A percentile compares a stretch with the other conserved stretches of the same genome.
These are phyloP conservation scores for Macrostomum lignano DNA, from an alignment of 1,140 invertebrate species.

Conservation along the genomic window DNA sequence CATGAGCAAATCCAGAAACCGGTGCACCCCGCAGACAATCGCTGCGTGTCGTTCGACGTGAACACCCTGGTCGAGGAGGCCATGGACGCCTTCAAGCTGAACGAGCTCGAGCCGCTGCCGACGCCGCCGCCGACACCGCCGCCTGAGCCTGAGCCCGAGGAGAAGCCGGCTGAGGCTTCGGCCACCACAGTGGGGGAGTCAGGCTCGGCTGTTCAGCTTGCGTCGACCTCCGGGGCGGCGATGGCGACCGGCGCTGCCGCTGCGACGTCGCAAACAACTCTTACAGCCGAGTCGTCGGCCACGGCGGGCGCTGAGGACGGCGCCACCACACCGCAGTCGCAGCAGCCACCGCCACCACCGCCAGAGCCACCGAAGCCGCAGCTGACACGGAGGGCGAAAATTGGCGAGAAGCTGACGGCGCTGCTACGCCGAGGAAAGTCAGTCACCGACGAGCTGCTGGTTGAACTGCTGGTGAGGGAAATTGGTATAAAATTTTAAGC, in stretches of 20 bases:
- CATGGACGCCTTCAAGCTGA: slow-evolving; percentile 17
- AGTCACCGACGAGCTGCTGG: slow-evolving; percentile 18
- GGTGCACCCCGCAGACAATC: too few species aligned
- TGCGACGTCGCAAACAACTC: too few species aligned
- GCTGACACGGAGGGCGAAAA: slow-evolving; percentile 15
- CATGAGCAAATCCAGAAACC: too few species aligned
- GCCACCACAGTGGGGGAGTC: slow-evolving; percentile 1
- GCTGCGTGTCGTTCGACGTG: slow-evolving; percentile 10
- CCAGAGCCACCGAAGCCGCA: too few species aligned
- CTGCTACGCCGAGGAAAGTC: slow-evolving; percentile 17
- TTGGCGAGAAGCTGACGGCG: slow-evolving; percentile 16
- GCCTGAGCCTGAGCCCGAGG: not conserved
- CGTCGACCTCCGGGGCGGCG: too few species aligned
- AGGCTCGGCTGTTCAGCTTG: slow-evolving; percentile 1
- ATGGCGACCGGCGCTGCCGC: too few species aligned
- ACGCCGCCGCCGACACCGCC: too few species aligned
- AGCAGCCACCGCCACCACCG: too few species aligned
- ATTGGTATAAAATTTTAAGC: too few species aligned
- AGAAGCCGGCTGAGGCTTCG: not conserved
- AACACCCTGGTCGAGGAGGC: slow-evolving; percentile 19
- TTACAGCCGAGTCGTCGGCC: too few species aligned
- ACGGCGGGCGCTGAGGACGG: too few species aligned
- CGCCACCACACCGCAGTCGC: too few species aligned
- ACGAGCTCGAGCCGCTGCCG: slow-evolving; percentile 11
- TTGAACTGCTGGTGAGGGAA: slow-evolving; percentile 19